These are phyloP conservation scores for Dusona sp. DNA, from an alignment of 2,888 invertebrate species.

Conservation along the genomic window DNA sequence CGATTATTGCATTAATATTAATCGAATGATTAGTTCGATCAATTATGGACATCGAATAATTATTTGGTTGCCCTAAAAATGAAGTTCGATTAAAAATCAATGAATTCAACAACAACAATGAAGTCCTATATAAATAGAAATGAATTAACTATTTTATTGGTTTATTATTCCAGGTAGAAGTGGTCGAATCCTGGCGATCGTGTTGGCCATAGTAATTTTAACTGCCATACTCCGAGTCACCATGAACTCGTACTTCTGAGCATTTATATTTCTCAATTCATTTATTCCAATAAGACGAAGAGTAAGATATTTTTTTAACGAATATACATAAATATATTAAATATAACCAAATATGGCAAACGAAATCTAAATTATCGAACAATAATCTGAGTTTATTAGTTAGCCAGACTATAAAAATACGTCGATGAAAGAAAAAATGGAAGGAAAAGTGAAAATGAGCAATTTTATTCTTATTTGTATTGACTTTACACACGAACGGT, in stretches of 20 bases:
- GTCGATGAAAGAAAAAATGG: not conserved
- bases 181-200: constrained; percentile 38
- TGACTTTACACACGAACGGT: not conserved
- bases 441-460: not conserved
- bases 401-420: not conserved
- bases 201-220: constrained; percentile 45
- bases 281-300: not conserved
- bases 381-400: not conserved
- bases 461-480: not conserved
- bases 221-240: constrained; percentile 54
- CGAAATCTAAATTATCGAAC: not conserved
- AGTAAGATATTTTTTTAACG: constrained; percentile 33
- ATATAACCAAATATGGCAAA: not conserved
- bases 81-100: not conserved
- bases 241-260: constrained; percentile 48
- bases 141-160: not conserved
- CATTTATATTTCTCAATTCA: not conserved
- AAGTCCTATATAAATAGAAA: not conserved
- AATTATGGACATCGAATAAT: not conserved
- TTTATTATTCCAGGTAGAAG: constrained; percentile 51
- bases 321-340: not conserved
- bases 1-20: not conserved
- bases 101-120: not conserved
- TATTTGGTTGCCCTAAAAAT: not conserved
- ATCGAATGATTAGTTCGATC: not conserved